Base-by-base conservation (phyloP, 92 coral and sea anemone genomes). In the Micromussa lordhowensis region DNA sequence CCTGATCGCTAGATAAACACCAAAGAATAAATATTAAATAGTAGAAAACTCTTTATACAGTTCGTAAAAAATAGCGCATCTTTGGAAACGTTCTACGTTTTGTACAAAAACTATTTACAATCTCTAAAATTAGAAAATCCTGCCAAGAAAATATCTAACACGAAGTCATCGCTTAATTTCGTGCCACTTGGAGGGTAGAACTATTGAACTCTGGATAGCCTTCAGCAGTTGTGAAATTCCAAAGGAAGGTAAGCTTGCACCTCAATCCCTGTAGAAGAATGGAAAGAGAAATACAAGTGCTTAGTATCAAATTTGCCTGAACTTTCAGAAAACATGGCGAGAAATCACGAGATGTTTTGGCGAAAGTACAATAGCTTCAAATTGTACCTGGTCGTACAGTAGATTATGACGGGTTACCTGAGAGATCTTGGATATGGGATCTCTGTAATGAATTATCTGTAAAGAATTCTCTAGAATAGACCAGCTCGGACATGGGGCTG, bases 21-120 rank as follows among this genome's bases (percentile, higher is more conserved):
- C 53, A 31, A 31, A 30, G 19, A 53, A 82, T 82, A 82, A 51
- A 68, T 69, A 70, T 68, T 82, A 82, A 82, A 82, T 82, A 82
- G 34, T 35, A 15, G 6, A 44, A 68, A 49, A 69, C 68, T 16
- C 17, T 68, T 16, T 51, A 19, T 69, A 82, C 66, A 68, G 76
- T 68, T 44, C 63, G 5, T 69, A 82, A 6, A 82, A 82, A 82
- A 82, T 82, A 69, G 31, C 31, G 55, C 28, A 48, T 26, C 48
- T 82, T 69, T 4, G 30, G 21, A 82, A 51, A 82, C 32, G n/a
- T 82, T 31, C 64, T 82, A 29, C 57, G 30, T 34, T 16, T 24
- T 68, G 36, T 14, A 68, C 63, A 26, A 40, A 38, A 48, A 18
- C 48, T 69, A 68, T 69, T 68, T 31, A 82, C 78, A 82, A 35